Percentiles rank a stretch among this genome's conserved stretches.
Evolutionary conservation across 2,113 vertebrate genomes (phyloP).

Genomic region (Mellivora capensis): DNA sequence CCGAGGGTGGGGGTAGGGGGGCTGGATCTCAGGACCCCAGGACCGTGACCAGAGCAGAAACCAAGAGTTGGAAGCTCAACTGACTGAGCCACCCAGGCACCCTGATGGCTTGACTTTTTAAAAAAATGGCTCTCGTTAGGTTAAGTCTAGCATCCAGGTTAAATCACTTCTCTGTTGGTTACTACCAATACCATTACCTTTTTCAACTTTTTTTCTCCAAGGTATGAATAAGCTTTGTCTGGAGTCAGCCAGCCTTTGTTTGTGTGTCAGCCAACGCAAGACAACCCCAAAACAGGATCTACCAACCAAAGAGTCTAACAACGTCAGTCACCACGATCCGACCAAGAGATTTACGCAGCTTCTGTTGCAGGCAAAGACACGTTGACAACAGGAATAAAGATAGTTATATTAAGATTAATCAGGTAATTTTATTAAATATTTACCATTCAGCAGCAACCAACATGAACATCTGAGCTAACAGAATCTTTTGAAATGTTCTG

Average conservation of each 20-base stretch:
- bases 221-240: not conserved
- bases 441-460: slow-evolving; percentile 81
- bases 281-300: not conserved
- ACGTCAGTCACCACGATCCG: not conserved
- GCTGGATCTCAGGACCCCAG: not conserved
- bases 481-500: slow-evolving; percentile 79
- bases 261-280: no score
- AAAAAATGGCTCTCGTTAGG: slow-evolving; percentile 56
- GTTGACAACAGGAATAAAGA: slow-evolving; percentile 6
- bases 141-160: slow-evolving; percentile 40
- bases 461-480: slow-evolving; percentile 78
- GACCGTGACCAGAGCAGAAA: not conserved
- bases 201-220: not conserved
- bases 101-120: slow-evolving; percentile 33
- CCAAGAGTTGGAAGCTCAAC: not conserved
- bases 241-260: no score
- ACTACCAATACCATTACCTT: slow-evolving; percentile 37
- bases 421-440: slow-evolving; percentile 84
- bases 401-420: slow-evolving; percentile 78
- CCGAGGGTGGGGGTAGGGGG: not conserved
- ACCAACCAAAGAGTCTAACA: slow-evolving; percentile 34
- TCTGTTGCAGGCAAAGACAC: slow-evolving; percentile 54
- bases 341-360: slow-evolving; percentile 38
- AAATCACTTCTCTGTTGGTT: slow-evolving; percentile 50
- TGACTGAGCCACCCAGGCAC: not conserved